These are phyloP conservation scores for Parambassis ranga DNA, from an alignment of 2,797 vertebrate genomes.

Conservation along the genomic window DNA sequence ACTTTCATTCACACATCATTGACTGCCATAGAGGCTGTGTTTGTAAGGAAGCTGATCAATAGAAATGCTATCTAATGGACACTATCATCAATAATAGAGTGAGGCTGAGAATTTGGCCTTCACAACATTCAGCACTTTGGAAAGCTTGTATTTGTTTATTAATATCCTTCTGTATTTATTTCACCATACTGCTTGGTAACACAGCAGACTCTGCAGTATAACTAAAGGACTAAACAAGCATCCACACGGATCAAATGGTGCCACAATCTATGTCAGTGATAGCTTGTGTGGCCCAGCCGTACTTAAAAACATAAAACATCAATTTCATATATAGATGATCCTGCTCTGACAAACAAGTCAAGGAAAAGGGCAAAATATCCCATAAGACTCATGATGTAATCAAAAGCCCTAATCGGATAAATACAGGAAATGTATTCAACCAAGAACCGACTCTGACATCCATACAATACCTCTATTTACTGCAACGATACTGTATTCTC, in stretches of 20 bases:
- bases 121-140: conserved; percentile 16
- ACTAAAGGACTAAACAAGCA: conserved; percentile 13
- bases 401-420: conserved; percentile 16
- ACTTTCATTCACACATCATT: conserved; percentile 14
- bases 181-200: conserved; percentile 29
- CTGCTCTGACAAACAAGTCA: background rate
- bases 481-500: background rate
- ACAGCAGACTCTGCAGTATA: conserved; percentile 16
- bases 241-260: conserved; percentile 8
- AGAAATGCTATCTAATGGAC: conserved; percentile 64
- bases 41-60: conserved; percentile 54
- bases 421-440: background rate
- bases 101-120: conserved; percentile 13
- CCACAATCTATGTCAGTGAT: conserved; percentile 11
- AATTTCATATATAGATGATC: background rate
- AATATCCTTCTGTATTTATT: conserved; percentile 34
- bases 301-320: background rate
- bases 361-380: background rate
- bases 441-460: background rate
- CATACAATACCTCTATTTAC: background rate
- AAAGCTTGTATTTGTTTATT: conserved; percentile 12
- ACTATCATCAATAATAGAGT: conserved; percentile 73
- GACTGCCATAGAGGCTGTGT: conserved; percentile 11
- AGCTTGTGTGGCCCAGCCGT: background rate
- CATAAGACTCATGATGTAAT: too few relatives aligned